A percentile compares a stretch with the other conserved stretches of the same genome.
Conservation (phyloP, 2,113 vertebrate species). For the Gasterosteus nipponicus region DNA sequence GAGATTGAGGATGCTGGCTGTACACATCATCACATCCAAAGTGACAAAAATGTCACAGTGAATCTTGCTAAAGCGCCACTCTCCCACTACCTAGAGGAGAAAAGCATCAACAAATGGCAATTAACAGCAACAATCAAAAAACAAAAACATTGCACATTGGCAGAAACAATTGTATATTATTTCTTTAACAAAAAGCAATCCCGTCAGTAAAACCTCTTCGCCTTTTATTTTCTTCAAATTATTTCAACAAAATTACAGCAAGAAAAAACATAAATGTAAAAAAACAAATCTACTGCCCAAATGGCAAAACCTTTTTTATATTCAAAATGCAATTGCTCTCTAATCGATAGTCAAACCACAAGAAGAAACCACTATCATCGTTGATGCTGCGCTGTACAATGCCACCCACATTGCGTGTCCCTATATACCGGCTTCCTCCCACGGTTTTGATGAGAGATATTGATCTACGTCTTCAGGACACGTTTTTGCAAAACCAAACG, state of each 20-base stretch:
- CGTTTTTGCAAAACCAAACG: constrained; percentile 36
- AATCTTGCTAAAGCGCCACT: constrained; percentile 97
- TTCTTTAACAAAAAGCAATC: constrained; percentile 28
- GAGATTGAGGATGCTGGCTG: constrained; percentile 98
- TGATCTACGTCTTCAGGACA: constrained; percentile 40
- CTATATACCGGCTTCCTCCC: constrained; percentile 19
- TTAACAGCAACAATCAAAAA: constrained; percentile 47
- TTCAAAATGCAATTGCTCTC: constrained; percentile 8
- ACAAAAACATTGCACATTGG: constrained; percentile 17
- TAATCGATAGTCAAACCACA: constrained; percentile 21
- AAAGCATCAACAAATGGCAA: constrained; percentile 49
- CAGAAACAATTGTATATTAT: constrained; percentile 17
- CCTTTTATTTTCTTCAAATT: constrained; percentile 14
- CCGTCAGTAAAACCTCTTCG: constrained; percentile 14
- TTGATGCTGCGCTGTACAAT: not conserved
- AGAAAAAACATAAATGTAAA: constrained; percentile 3
- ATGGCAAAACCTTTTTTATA: constrained; percentile 31
- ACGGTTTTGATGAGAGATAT: constrained; percentile 23
- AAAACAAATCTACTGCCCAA: too few species aligned
- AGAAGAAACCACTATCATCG: constrained; percentile 26
- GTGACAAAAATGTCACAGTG: constrained; percentile 99
- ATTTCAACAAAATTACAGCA: constrained; percentile 17
- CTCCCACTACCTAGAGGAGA: constrained; percentile 91
- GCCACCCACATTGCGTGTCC: constrained; percentile 27
- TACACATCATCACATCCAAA: constrained; percentile 99